Conservation (phyloP, 2,888 invertebrate genomes). For the Polymixis lichenea region DNA sequence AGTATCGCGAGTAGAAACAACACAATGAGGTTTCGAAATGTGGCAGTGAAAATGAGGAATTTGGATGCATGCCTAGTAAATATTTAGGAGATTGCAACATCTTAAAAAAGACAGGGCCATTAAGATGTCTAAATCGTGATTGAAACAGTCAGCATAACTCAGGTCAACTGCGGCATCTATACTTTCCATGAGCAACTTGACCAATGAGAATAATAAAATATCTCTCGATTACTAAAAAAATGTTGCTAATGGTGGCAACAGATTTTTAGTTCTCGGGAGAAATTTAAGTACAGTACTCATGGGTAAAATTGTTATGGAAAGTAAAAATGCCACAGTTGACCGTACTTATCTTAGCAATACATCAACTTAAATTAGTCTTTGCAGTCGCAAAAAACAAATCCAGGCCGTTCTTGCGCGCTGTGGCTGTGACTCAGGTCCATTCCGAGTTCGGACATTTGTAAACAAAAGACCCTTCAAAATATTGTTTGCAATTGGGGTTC, state of each 20-base stretch:
- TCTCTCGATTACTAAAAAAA: too few relatives aligned
- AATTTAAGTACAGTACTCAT: too few relatives aligned
- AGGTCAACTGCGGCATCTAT: too few relatives aligned
- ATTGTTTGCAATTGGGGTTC: slow-evolving; percentile 47
- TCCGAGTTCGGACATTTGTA: slow-evolving; percentile 22
- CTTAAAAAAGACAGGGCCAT: not conserved
- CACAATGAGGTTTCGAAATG: slow-evolving; percentile 68
- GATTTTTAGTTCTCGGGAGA: too few relatives aligned
- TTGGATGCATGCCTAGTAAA: slow-evolving; percentile 16
- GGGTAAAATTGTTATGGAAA: too few relatives aligned
- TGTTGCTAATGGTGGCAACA: too few relatives aligned
- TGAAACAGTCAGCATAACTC: not conserved
- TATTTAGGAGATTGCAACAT: not conserved
- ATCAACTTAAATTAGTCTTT: too few relatives aligned
- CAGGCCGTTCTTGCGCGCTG: not conserved
- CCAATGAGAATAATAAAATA: too few relatives aligned
- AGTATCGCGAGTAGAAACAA: slow-evolving; percentile 70
- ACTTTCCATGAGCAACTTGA: too few relatives aligned
- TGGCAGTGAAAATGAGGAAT: slow-evolving; percentile 17
- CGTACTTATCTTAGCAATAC: too few relatives aligned
- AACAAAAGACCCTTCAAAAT: slow-evolving; percentile 43
- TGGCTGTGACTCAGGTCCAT: slow-evolving; percentile 33
- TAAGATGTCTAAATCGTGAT: not conserved
- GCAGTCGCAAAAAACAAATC: slow-evolving; percentile 2
- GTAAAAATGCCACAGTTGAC: too few relatives aligned